Base-by-base conservation (phyloP, 92 coral and sea anemone genomes). In the Pocillopora meandrina region DNA sequence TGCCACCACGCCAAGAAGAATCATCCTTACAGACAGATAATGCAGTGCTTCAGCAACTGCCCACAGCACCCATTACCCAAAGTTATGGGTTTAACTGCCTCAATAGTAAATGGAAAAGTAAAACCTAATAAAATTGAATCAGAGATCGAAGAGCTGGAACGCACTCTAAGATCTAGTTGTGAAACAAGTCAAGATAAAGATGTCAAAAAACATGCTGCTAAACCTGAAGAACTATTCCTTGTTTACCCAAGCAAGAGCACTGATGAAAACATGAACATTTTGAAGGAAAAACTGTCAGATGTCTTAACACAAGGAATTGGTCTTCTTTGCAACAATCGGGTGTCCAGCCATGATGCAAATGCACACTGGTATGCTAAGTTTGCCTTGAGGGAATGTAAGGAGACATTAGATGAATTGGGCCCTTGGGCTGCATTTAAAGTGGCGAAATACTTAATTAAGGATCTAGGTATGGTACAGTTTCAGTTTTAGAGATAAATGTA, bases 1-100 rank as follows among this genome's bases (percentile, higher is more conserved):
- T 96, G 98, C 70, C 98, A 96, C 71, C 98, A 96, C 85, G 98
- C 98, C 4, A 94, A 88, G 73, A 94, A 96, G 17, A 91, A 84
- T 10, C 92, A 96, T 74, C 96, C 98, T 1, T 96, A 88, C 74
- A 91, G 89, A 64, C 88, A 90, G 90, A 92, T 96, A 15, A 96
- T 94, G 98, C 89, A 83, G 77, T 79, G 59, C 66, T 96, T 96
- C 86, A 88, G 82, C 62, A 76, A 57, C 21, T 85, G 88, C 73
- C 78, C 77, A 0, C 49, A 55, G 33, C 65, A 72, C 56, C 79
- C 86, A 21, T 80, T 62, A 23, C 98, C 98, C 18, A 85, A 89
- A 62, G 80, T 96, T 9, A 82, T 96, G 83, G 98, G 98, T 0
- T 87, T 96, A 26, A 96, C 98, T 14, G 98, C 98, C 18, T 96